phyloP scores from a whole-genome alignment of 1,140 invertebrate genomes.

The Scaptomyza pallida region DNA sequence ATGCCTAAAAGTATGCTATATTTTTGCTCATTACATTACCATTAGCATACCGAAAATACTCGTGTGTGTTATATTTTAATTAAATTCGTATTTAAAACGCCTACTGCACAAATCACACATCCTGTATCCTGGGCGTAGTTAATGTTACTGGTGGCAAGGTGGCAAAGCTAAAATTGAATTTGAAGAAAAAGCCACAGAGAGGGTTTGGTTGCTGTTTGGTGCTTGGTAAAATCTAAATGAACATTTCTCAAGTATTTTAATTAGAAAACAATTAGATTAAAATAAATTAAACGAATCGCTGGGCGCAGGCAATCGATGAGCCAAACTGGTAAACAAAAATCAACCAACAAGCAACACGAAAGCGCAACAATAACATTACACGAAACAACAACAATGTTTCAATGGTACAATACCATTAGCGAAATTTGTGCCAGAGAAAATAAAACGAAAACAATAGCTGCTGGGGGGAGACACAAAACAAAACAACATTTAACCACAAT shows the following conservation, averaged over 20 bases:
- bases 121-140: background rate
- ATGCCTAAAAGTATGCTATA: conserved; percentile 60
- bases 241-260: conserved; percentile 54
- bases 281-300: conserved; percentile 78
- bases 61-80: conserved; percentile 18
- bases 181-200: conserved; percentile 11
- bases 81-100: conserved; percentile 8
- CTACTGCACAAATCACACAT: background rate
- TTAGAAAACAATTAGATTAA: conserved; percentile 81
- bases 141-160: conserved; percentile 24
- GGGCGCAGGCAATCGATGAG: conserved; percentile 76
- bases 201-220: conserved; percentile 4
- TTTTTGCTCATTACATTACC: background rate
- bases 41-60: background rate
- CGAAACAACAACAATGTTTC: conserved; percentile 37
- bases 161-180: conserved; percentile 25
- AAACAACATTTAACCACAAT: conserved; percentile 46
- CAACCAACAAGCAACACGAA: conserved; percentile 39
- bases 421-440: conserved; percentile 74
- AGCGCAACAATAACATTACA: conserved; percentile 8
- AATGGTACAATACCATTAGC: conserved; percentile 36
- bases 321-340: conserved; percentile 42
- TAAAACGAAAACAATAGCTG: conserved; percentile 40
- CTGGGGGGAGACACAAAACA: conserved; percentile 4
- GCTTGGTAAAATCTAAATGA: conserved; percentile 67